Evolutionary conservation across 2,888 invertebrate species (phyloP), one percentile per base, ranked within the genome.

Genomic region (Drosophila atripex): DNA sequence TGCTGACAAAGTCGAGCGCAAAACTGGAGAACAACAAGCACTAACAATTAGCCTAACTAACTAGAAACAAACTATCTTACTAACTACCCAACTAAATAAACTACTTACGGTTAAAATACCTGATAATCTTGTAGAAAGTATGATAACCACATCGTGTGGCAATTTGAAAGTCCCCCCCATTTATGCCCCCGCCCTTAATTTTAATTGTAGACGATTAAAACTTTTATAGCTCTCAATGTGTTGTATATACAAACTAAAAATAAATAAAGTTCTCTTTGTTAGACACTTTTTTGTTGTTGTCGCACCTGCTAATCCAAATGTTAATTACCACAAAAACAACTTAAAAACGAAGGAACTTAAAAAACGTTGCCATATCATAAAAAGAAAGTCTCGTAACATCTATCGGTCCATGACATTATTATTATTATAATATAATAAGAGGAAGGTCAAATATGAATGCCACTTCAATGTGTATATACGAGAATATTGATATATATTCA

Each of bases 11-110:
- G 83, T 77, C 72, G 80, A 80, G 76, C 74, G 63, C 68, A 52
- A 70, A 84, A 72, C 85, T 71, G 87, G 87, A 86, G 73, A 63
- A 69, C 18, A 69, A 76, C 82, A 80, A 86, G 87, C 87, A 80
- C 82, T 85, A 78, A 80, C 76, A 80, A 78, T 73, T 73, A 82
- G 66, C 54, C 54, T 45, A 57, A 56, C 46, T 59, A 66, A 61
- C 41, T 52, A 60, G 39, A 18, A 32, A 41, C 51, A 28, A 28
- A 28, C 28, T 28, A 28, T 8, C 28, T 28, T 28, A 46, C 57
- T 39, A 35, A 56, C 57, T 41, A 63, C 50, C 43, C 28, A 51
- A 35, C 43, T 38, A 45, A 50, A 35, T 18, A 38, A 39, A 35
- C 61, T 23, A 25, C 32, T 35, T 35, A 35, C 14, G 57, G 8